These are phyloP conservation scores for Neopelma chrysocephalum DNA, from an alignment of 2,797 vertebrate species.

Conservation along the genomic window DNA sequence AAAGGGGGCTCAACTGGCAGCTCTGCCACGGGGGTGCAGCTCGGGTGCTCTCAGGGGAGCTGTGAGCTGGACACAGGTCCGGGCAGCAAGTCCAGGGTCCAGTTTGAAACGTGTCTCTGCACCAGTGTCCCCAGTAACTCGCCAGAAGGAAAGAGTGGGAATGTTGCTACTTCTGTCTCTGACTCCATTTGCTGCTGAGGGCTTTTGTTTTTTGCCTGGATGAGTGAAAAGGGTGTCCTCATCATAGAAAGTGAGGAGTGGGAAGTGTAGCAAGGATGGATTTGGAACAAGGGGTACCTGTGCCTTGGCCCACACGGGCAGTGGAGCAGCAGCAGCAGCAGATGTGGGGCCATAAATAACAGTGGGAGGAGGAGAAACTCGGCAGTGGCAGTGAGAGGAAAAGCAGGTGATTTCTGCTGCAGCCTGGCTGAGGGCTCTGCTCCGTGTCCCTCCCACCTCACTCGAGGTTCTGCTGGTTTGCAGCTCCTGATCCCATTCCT, in stretches of 20 bases:
- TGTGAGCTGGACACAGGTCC: too few relatives aligned
- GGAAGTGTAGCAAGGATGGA: neutral
- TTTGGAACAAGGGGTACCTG: neutral
- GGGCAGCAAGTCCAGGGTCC: neutral
- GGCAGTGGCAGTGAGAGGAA: neutral
- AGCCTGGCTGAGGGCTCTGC: neutral
- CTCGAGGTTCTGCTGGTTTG: neutral
- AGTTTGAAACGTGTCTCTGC: accelerated
- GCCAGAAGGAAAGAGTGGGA: neutral
- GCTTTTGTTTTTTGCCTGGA: neutral
- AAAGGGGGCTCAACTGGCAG: neutral
- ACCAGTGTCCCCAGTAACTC: neutral
- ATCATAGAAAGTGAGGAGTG: neutral
- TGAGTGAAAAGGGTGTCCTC: neutral
- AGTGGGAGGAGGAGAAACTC: neutral
- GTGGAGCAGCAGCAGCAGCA: neutral
- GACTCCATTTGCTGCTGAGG: neutral
- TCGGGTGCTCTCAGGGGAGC: neutral
- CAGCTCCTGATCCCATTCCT: neutral
- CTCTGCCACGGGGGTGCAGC: accelerated
- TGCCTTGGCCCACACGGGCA: neutral
- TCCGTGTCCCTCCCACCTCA: neutral
- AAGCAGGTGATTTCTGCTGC: accelerated
- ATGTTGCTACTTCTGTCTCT: neutral
- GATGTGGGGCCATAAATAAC: neutral